Conservation (phyloP, 2,113 vertebrate species). For the Nerophis ophidion region DNA sequence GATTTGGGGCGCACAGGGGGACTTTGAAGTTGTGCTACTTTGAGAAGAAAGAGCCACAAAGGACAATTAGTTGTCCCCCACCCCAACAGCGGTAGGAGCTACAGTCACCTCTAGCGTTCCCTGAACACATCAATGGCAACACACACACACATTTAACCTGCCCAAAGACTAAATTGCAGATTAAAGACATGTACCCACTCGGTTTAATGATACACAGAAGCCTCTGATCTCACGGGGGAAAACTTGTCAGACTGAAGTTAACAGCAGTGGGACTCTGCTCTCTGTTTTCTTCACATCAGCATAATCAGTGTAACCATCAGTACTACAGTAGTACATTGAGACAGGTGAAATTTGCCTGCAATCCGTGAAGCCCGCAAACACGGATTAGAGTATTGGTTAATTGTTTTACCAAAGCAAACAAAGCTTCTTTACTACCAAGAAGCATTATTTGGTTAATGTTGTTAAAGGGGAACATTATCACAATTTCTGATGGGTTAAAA, state of each 20-base stretch:
- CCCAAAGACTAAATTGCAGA: conserved; percentile 29
- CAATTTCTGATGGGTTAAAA: too few species aligned
- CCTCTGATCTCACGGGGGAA: conserved; percentile 10
- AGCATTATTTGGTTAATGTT: too few species aligned
- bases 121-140: conserved; percentile 44
- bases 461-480: too few species aligned
- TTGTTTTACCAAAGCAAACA: too few species aligned
- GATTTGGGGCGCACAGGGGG: conserved; percentile 52
- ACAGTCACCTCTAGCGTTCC: conserved; percentile 44
- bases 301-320: conserved; percentile 6
- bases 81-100: conserved; percentile 67
- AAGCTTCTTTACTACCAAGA: too few species aligned
- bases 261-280: conserved; percentile 5
- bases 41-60: conserved; percentile 55
- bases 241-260: conserved; percentile 8
- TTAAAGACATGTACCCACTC: conserved; percentile 36
- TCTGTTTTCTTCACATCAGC: background rate
- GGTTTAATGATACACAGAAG: conserved; percentile 27
- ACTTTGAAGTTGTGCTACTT: conserved; percentile 61
- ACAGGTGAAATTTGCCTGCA: too few species aligned
- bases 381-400: too few species aligned
- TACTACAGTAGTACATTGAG: background rate
- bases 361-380: background rate
- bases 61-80: conserved; percentile 73
- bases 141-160: conserved; percentile 37